These are phyloP conservation scores for Trissolcus japonicus DNA, from an alignment of 2,888 invertebrate species.

Conservation along the genomic window DNA sequence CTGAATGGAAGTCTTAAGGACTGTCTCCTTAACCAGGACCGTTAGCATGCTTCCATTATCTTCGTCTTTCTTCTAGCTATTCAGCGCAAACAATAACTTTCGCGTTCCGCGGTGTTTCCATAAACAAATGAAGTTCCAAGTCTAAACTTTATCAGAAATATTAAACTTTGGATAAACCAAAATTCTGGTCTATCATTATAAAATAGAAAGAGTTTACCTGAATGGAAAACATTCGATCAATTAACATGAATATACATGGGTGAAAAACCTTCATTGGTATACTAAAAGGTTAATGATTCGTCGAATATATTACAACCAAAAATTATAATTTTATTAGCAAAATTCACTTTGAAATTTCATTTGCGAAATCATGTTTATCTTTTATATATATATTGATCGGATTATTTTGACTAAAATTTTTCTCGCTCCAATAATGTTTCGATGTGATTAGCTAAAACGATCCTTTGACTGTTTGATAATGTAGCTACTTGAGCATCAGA, in stretches of 20 bases:
- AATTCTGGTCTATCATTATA: conserved; percentile 4
- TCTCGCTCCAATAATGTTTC: conserved; percentile 25
- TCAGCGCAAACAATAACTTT: conserved; percentile 26
- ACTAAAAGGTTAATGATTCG: too few relatives aligned
- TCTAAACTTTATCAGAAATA: conserved; percentile 37
- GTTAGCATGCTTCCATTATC: conserved; percentile 2
- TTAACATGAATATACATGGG: too few relatives aligned
- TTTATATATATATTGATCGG: too few relatives aligned
- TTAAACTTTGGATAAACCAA: conserved; percentile 32
- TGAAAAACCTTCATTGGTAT: too few relatives aligned
- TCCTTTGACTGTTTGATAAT: conserved; percentile 24
- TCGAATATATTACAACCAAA: too few relatives aligned
- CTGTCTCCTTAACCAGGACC: conserved; percentile 20
- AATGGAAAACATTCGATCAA: not conserved
- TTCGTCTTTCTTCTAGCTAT: conserved; percentile 17
- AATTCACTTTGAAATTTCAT: not conserved
- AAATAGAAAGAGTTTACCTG: conserved; percentile 2
- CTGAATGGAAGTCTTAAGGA: conserved; percentile 23
- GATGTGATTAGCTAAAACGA: conserved; percentile 43
- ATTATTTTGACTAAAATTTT: too few relatives aligned
- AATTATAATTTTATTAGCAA: too few relatives aligned
- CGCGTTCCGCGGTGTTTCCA: conserved; percentile 27
- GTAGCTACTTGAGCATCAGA: conserved; percentile 46
- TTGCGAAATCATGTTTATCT: not conserved
- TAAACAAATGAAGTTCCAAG: conserved; percentile 39